Percentiles rank a stretch among this genome's conserved stretches.
Evolutionary conservation across 1,140 invertebrate species (phyloP).

Genomic region (Idris sp.): DNA sequence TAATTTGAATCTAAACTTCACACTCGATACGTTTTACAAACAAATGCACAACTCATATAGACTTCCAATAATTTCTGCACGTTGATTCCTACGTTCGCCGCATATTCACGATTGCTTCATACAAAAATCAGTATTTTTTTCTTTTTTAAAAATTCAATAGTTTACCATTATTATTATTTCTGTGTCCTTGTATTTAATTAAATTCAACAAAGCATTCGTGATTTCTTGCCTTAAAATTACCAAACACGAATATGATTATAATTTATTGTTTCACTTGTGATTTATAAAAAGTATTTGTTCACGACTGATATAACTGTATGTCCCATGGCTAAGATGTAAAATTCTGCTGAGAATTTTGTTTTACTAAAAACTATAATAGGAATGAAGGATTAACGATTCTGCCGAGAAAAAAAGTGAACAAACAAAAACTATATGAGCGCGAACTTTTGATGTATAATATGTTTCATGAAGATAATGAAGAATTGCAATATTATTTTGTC

Average conservation of each 20-base stretch:
- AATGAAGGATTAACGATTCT: slow-evolving; percentile 30
- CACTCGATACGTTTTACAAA: slow-evolving; percentile 17
- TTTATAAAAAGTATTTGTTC: slow-evolving; percentile 17
- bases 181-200: too few species aligned
- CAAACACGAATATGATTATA: too few species aligned
- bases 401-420: slow-evolving; percentile 16
- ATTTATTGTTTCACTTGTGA: too few species aligned
- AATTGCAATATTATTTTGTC: slow-evolving; percentile 32
- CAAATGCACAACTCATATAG: slow-evolving; percentile 15
- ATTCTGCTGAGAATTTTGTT: slow-evolving; percentile 14
- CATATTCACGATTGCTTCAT: slow-evolving; percentile 40
- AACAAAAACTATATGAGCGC: slow-evolving; percentile 61
- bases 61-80: slow-evolving; percentile 59
- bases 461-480: slow-evolving; percentile 43
- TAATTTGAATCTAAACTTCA: slow-evolving; percentile 15
- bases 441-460: slow-evolving; percentile 66
- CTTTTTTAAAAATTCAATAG: too few species aligned
- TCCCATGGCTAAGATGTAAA: slow-evolving; percentile 42
- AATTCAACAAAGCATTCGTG: slow-evolving; percentile 27
- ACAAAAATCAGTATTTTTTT: not conserved
- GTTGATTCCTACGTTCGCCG: slow-evolving; percentile 55
- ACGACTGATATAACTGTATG: slow-evolving; percentile 43
- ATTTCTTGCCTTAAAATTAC: slow-evolving; percentile 10
- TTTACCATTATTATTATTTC: too few species aligned
- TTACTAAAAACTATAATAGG: slow-evolving; percentile 18